Evolutionary conservation across 2,888 invertebrate genomes (phyloP).

Genomic region (Erannis defoliaria): DNA sequence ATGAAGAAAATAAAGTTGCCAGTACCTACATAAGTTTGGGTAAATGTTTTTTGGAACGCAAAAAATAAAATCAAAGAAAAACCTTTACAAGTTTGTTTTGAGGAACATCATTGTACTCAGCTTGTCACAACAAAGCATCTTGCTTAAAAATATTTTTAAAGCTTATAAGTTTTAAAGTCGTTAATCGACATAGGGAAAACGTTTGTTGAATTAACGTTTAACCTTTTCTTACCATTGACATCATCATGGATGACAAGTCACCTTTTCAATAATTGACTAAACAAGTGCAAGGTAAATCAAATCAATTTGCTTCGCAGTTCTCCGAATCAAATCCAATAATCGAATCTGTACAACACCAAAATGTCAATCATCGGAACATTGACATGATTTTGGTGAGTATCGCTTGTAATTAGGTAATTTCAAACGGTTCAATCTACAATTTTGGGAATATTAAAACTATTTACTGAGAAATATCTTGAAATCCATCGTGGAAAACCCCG

Average conservation of each 20-base stretch:
- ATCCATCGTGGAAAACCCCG: no score
- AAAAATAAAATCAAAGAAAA: background rate
- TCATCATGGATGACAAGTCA: slow-evolving; percentile 35
- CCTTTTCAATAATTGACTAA: slow-evolving; percentile 29
- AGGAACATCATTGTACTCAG: background rate
- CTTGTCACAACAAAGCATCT: slow-evolving; percentile 12
- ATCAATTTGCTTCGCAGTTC: slow-evolving; percentile 44
- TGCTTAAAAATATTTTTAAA: background rate
- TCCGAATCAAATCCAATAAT: no score
- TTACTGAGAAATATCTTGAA: no score
- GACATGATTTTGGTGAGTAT: slow-evolving; percentile 1
- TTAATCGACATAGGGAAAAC: slow-evolving; percentile 17
- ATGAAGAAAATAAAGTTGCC: no score
- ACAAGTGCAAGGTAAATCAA: slow-evolving; percentile 33
- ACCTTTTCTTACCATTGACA: slow-evolving; percentile 30
- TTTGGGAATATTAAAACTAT: background rate
- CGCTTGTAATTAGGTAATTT: background rate
- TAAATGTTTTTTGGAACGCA: background rate
- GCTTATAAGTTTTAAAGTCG: background rate
- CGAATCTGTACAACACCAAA: slow-evolving; percentile 51
- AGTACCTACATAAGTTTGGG: background rate
- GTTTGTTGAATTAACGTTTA: slow-evolving; percentile 9
- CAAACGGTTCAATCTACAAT: background rate
- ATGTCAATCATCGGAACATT: slow-evolving; percentile 47
- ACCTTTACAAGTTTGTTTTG: background rate